Evolutionary conservation across 2,888 invertebrate species (phyloP), one percentile per base, ranked within the genome.

Genomic region (Leucophora obtusa): DNA sequence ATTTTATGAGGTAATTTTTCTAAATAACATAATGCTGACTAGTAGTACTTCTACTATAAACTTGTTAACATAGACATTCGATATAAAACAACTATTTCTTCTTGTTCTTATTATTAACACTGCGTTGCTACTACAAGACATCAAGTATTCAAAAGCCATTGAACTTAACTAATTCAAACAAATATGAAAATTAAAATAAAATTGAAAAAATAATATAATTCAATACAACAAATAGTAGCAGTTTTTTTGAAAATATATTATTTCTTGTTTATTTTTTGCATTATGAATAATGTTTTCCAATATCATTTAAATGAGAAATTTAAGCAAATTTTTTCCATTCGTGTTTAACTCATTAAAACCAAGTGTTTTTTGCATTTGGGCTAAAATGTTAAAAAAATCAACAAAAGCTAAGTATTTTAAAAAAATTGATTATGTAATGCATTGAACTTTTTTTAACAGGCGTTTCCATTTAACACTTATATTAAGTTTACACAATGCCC

Each of bases 111-210:
- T 24, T 21, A 24, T 2, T 47, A 6, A 28, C 28, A 28, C 4
- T 28, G 28, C 28, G 28, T n/a, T n/a, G n/a, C n/a, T n/a, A n/a
- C 43, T 54, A 54, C 51, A 10, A 11, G 17, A 18, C 2, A 51
- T 21, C 17, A 10, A 11, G 11, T 51, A 54, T 54, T 54, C 21
- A 14, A 6, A 58, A 59, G 58, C 58, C 58, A 59, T 35, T 59
- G 58, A 59, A 59, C 38, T 35, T 35, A 17, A 59, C 17, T 59
- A 59, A 59, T 35, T 59, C 15, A 15, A 35, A n/a, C n/a, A 47
- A 47, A 47, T 47, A n/a, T 47, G n/a, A n/a, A 47, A 47, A 47
- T 47, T n/a, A 59, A 59, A 59, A 38, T 10, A 35, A 59, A 58
- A 9, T 17, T 18, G 38, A 35, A 58, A 33, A 18, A 28, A 28